Conservation (phyloP, 2,888 invertebrate genomes). For the Diplazon laetatorius region DNA sequence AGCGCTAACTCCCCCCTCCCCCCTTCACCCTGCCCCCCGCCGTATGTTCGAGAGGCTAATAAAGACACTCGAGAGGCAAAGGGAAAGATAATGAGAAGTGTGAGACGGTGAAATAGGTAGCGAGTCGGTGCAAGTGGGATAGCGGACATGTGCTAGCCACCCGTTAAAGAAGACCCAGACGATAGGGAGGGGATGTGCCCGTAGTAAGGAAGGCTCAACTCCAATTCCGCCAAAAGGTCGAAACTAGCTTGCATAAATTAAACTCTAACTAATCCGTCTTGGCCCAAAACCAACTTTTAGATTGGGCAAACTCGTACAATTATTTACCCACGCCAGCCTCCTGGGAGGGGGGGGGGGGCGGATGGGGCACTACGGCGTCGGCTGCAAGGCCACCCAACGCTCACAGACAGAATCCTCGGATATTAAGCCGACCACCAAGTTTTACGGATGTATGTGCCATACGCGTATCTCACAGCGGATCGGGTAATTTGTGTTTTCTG, state of each 20-base stretch:
- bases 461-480: conserved; percentile 1
- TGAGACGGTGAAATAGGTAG: conserved; percentile 25
- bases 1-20: not conserved
- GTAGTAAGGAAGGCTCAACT: conserved; percentile 51
- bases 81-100: conserved; percentile 16
- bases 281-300: conserved; percentile 73
- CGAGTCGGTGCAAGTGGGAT: conserved; percentile 28
- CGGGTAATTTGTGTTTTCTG: not conserved
- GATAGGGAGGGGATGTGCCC: conserved; percentile 17
- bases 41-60: conserved; percentile 49
- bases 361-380: too few species aligned
- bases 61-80: conserved; percentile 52
- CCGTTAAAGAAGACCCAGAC: not conserved
- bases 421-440: not conserved
- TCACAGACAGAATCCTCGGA: conserved; percentile 17
- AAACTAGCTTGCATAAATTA: conserved; percentile 72
- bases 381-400: conserved; percentile 25
- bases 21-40: not conserved
- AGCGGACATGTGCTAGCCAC: conserved; percentile 14
- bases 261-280: conserved; percentile 73
- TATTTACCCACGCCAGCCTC: conserved; percentile 64
- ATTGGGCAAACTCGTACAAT: conserved; percentile 73
- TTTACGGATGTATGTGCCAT: not conserved
- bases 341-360: too few species aligned
- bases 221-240: conserved; percentile 64